Conservation (phyloP, 2,888 invertebrate genomes). For the Drosophila aldrichi region DNA sequence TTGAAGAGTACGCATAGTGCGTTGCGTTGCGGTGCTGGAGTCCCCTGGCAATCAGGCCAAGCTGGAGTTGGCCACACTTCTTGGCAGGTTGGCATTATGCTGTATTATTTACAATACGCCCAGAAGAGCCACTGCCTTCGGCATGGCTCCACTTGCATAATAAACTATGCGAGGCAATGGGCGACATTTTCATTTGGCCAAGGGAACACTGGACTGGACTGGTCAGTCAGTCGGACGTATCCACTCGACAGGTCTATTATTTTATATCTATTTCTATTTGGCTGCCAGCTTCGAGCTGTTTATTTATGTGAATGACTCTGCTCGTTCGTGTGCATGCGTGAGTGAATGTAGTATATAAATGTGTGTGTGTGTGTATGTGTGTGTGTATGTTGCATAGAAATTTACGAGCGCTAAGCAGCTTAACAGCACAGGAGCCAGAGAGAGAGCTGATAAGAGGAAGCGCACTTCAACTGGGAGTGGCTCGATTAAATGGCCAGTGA, state of each 20-base stretch:
- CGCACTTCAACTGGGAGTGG: constrained; percentile 30
- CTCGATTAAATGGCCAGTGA: constrained; percentile 31
- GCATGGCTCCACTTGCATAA: constrained; percentile 57
- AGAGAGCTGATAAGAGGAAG: constrained; percentile 46
- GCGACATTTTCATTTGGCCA: constrained; percentile 76
- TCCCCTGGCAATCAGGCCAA: constrained; percentile 61
- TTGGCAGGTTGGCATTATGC: constrained; percentile 66
- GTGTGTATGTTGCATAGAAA: constrained; percentile 32
- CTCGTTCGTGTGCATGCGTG: neutral
- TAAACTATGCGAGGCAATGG: constrained; percentile 72
- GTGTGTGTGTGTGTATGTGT: constrained; percentile 4
- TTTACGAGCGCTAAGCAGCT: constrained; percentile 60
- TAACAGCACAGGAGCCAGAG: constrained; percentile 22
- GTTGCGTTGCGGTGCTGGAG: constrained; percentile 17
- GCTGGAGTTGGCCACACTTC: constrained; percentile 52
- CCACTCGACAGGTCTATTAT: constrained; percentile 67
- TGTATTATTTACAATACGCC: constrained; percentile 74
- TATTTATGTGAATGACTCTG: constrained; percentile 70
- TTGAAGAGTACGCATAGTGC: constrained; percentile 69
- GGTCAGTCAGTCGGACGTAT: constrained; percentile 12
- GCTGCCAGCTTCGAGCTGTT: constrained; percentile 59
- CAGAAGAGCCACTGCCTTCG: constrained; percentile 22
- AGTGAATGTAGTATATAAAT: neutral
- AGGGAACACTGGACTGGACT: constrained; percentile 15
- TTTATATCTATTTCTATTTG: constrained; percentile 71